Evolutionary conservation across 37 sponge, comb jelly and placozoan genomes (phyloP), one percentile per base, ranked within the genome.

Genomic region (Theonella swinhoei): DNA sequence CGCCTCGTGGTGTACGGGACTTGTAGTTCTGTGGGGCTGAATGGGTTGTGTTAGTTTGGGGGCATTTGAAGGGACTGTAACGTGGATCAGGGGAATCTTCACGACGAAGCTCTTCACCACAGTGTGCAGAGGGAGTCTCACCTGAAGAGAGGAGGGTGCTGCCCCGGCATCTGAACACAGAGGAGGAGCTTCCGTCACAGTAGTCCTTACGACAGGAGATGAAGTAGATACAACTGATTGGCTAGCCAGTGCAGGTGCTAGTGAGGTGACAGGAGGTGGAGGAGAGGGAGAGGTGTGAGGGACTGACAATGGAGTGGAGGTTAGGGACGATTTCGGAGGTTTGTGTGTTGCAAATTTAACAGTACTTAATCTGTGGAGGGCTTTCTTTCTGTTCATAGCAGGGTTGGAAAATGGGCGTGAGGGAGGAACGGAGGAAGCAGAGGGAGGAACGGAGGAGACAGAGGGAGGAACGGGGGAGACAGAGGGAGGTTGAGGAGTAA

Each of bases 201-300:
- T 69, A 28, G 33, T 7, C 2, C 33, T n/a, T 14, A 4, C 3
- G 20, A 36, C 36, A 14, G 20, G 72, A 23, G 26, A 29, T 3
- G 62, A 20, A 7, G 26, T n/a, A 26, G 9, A 3, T 26, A 32
- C 28, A 8, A 25, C 28, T 4, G 35, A 28, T 22, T 54, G 35
- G 42, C 31, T 28, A 25, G 75, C 43, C 3, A 1, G 80, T 23
- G 58, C 40, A 31, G 33, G 11, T 26, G 28, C 23, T 5, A 2
- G 0, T 11, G 70, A 0, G 9, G 58, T 30, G 38, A 41, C 33
- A 61, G 65, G 25, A 38, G 75, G 4, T 34, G 72, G 19, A 11
- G 23, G 39, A 37, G 79, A 31, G 20, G 86, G 34, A 38, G 80
- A 19, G 30, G 68, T 22, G 26, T 70, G 66, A 14, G 54, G 54